Evolutionary conservation across 1,140 invertebrate species (phyloP).

Genomic region (Drosophila bifasciata): DNA sequence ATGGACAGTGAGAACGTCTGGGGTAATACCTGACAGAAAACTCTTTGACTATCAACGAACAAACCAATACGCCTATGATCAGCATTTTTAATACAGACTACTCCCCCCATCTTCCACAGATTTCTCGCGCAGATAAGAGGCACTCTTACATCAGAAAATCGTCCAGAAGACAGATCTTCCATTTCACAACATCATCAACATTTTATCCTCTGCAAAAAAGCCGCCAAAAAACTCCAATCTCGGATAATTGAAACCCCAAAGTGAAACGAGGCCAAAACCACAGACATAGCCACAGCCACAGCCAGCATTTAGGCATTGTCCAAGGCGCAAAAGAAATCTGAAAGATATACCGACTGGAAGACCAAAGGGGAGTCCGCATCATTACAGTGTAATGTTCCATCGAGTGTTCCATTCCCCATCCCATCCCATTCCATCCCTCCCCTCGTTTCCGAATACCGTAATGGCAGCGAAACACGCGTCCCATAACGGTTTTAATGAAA

Average conservation of each 20-base stretch:
- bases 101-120: too few relatives aligned
- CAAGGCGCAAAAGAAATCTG: conserved; percentile 48
- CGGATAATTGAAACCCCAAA: conserved; percentile 43
- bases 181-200: not conserved
- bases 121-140: not conserved
- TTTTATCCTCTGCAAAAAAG: not conserved
- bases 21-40: too few relatives aligned
- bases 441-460: conserved; percentile 37
- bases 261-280: conserved; percentile 35
- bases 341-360: not conserved
- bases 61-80: too few relatives aligned
- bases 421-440: not conserved
- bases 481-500: conserved; percentile 79
- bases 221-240: conserved; percentile 21
- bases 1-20: too few relatives aligned
- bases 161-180: not conserved
- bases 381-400: conserved; percentile 61
- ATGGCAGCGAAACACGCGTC: conserved; percentile 71
- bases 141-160: conserved; percentile 16
- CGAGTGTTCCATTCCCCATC: not conserved
- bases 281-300: conserved; percentile 11
- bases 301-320: conserved; percentile 37
- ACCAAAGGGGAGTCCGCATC: conserved; percentile 46
- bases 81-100: too few relatives aligned
- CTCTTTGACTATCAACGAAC: too few relatives aligned